phyloP scores from a whole-genome alignment of 2,797 vertebrate genomes.

The Anniella stebbinsi region DNA sequence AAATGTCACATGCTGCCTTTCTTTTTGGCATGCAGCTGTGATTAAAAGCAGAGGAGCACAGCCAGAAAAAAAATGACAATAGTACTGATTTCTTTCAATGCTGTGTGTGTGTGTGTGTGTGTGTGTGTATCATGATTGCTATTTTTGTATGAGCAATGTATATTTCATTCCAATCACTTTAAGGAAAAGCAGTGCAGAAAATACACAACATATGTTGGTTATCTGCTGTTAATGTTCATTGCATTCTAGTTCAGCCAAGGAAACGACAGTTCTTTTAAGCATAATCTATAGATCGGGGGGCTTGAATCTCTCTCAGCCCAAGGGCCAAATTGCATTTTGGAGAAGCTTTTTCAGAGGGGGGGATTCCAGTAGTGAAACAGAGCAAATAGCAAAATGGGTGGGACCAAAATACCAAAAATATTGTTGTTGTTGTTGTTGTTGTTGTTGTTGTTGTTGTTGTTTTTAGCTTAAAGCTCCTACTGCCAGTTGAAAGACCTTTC shows the following conservation, averaged over 20 bases:
- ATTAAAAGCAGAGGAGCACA: background rate
- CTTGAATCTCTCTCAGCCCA: too few relatives aligned
- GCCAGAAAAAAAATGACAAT: background rate
- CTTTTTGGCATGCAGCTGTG: background rate
- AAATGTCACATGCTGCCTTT: background rate
- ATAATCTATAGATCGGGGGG: background rate
- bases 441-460: too few relatives aligned
- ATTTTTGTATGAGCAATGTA: slow-evolving; percentile 11
- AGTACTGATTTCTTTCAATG: background rate
- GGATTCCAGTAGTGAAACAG: too few relatives aligned
- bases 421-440: too few relatives aligned
- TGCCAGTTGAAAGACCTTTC: too few relatives aligned
- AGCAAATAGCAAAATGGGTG: too few relatives aligned
- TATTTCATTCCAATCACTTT: background rate
- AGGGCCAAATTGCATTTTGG: too few relatives aligned
- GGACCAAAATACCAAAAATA: too few relatives aligned
- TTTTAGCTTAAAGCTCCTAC: too few relatives aligned
- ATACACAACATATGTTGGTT: background rate
- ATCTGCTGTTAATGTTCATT: background rate
- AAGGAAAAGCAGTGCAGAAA: slow-evolving; percentile 15
- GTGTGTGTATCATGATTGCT: too few relatives aligned
- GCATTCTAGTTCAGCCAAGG: slow-evolving; percentile 27
- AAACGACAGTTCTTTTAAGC: background rate
- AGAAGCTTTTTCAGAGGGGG: too few relatives aligned
- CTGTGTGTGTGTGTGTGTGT: too few relatives aligned